These are phyloP conservation scores for Pandion haliaetus DNA, from an alignment of 2,113 vertebrate species.

Conservation along the genomic window DNA sequence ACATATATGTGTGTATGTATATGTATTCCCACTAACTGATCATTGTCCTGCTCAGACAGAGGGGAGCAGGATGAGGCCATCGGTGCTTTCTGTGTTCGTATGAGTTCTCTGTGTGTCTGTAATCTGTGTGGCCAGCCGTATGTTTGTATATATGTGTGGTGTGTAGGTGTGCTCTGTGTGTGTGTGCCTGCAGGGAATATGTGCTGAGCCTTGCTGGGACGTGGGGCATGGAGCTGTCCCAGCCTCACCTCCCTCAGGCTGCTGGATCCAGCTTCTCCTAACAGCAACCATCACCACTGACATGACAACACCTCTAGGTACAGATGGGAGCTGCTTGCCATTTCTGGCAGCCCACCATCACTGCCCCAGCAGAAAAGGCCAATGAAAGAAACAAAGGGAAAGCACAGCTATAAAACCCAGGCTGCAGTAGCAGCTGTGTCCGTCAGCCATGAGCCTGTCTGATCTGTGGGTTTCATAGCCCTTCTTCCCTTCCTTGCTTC, in stretches of 20 bases:
- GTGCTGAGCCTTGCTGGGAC: background rate
- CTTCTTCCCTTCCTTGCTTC: background rate
- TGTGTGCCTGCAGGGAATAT: background rate
- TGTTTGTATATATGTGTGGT: too few relatives aligned
- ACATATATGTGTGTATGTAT: background rate
- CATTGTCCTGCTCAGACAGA: background rate
- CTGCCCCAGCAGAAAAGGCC: accelerated
- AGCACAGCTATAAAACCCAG: background rate
- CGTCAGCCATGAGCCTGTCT: background rate
- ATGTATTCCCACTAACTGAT: too few relatives aligned
- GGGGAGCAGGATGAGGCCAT: background rate
- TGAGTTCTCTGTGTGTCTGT: background rate
- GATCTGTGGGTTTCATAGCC: background rate
- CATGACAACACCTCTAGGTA: background rate
- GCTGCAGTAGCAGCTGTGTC: background rate
- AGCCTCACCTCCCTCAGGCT: background rate
- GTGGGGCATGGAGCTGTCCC: background rate
- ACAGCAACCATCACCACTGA: background rate
- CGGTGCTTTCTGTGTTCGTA: background rate
- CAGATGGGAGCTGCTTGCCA: background rate
- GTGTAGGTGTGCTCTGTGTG: background rate
- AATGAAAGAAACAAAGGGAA: background rate
- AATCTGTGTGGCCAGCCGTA: too few relatives aligned
- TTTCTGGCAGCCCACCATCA: background rate
- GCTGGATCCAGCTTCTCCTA: background rate